Percentiles rank a stretch among this genome's conserved stretches.
These are phyloP conservation scores for Nipponacmea schrenckii DNA, from an alignment of 2,888 invertebrate species.

Conservation along the genomic window DNA sequence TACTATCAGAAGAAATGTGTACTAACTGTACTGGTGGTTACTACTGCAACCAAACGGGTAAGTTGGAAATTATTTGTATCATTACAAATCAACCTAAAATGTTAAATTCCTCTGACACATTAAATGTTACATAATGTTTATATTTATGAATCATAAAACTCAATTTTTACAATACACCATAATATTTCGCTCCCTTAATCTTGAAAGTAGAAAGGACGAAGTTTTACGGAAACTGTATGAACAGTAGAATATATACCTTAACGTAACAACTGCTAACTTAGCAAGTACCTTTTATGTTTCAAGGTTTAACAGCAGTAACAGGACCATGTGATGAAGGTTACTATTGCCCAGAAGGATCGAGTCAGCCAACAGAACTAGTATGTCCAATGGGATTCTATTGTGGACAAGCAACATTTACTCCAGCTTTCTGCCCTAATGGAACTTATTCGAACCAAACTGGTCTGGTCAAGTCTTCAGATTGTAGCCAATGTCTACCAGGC, in stretches of 20 bases:
- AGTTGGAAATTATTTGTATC: neutral
- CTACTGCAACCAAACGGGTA: constrained; percentile 63
- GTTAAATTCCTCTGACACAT: neutral
- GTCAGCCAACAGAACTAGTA: constrained; percentile 44
- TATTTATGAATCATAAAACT: too few species aligned
- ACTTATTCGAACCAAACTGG: constrained; percentile 61
- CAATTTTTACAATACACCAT: too few species aligned
- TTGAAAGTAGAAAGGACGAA: too few species aligned
- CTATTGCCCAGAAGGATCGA: constrained; percentile 60
- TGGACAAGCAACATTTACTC: constrained; percentile 49
- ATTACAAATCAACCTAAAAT: neutral
- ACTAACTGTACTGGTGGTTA: constrained; percentile 64
- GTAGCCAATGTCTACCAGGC: constrained; percentile 55
- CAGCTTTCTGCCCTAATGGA: constrained; percentile 59
- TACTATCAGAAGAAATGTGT: constrained; percentile 49
- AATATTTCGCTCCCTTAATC: too few species aligned
- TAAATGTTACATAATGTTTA: neutral
- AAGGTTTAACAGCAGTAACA: constrained; percentile 55
- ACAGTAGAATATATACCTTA: too few species aligned
- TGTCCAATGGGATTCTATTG: constrained; percentile 63
- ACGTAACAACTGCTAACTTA: too few species aligned
- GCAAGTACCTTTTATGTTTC: constrained; percentile 13
- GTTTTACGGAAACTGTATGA: too few species aligned
- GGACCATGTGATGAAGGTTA: constrained; percentile 57
- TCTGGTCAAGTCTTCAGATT: constrained; percentile 43